Percentiles rank a stretch among this genome's conserved stretches.
Evolutionary conservation across 2,113 vertebrate genomes (phyloP).

Genomic region (Eurypyga helias): DNA sequence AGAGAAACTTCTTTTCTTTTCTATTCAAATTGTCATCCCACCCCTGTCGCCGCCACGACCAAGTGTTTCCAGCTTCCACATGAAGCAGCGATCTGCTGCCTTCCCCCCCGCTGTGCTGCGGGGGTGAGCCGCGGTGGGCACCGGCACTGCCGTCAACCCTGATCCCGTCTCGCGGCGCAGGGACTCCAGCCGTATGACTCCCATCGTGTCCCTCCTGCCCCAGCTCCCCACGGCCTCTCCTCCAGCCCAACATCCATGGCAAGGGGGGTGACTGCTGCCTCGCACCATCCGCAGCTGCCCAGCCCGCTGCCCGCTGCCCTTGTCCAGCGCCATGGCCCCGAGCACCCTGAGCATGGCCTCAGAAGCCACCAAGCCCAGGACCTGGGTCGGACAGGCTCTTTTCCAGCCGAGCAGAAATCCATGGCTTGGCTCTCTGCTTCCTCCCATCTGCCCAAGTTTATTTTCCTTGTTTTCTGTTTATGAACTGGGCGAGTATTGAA

Average conservation of each 20-base stretch:
- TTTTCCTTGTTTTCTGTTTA: slow-evolving; percentile 71
- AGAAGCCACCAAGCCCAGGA: accelerated
- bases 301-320: neutral
- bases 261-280: neutral
- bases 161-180: accelerated
- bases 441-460: slow-evolving; percentile 62
- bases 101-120: accelerated
- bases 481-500: slow-evolving; percentile 59
- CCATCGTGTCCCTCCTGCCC: accelerated
- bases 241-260: accelerated
- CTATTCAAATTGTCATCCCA: neutral
- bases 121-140: accelerated
- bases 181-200: accelerated
- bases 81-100: neutral
- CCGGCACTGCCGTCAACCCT: accelerated
- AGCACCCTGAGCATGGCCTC: accelerated
- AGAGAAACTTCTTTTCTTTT: neutral
- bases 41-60: neutral
- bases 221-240: accelerated
- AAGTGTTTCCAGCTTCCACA: neutral
- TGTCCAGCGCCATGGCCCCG: accelerated
- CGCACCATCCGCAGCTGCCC: accelerated
- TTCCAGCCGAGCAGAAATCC: slow-evolving; percentile 4
- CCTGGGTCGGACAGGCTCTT: neutral
- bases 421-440: neutral